phyloP scores from a whole-genome alignment of 1,140 invertebrate species.

The Bombus ignitus region DNA sequence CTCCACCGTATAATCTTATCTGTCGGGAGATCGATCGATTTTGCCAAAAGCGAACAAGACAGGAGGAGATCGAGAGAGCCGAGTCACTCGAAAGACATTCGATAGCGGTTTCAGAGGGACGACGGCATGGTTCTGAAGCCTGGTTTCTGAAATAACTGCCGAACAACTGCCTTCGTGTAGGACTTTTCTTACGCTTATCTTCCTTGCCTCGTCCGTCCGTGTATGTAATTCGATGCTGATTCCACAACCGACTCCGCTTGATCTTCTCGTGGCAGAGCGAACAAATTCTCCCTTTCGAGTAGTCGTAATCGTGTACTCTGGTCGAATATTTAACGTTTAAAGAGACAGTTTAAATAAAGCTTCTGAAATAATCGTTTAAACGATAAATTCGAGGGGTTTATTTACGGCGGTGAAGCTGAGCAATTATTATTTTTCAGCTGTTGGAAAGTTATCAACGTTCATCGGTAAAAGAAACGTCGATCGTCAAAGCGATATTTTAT shows the following conservation, averaged over 20 bases:
- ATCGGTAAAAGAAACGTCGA: neutral
- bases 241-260: neutral
- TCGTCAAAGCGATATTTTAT: neutral
- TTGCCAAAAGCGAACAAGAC: slow-evolving; percentile 11
- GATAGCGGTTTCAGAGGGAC: slow-evolving; percentile 37
- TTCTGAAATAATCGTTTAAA: neutral
- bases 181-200: slow-evolving; percentile 26
- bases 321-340: neutral
- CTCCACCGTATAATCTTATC: slow-evolving; percentile 38
- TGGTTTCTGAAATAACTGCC: slow-evolving; percentile 31
- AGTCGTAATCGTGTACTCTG: neutral
- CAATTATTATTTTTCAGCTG: too few species aligned
- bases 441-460: neutral
- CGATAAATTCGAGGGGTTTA: neutral
- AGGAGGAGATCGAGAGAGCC: slow-evolving; percentile 31
- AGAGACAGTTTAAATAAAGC: neutral
- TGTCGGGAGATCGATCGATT: slow-evolving; percentile 41
- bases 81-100: slow-evolving; percentile 47
- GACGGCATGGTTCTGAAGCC: slow-evolving; percentile 26
- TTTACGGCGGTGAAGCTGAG: neutral
- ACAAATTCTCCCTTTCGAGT: neutral
- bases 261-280: neutral
- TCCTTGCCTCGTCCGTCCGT: neutral
- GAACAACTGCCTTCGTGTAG: slow-evolving; percentile 9
- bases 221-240: neutral